These are phyloP conservation scores for Chloromyia formosa DNA, from an alignment of 2,888 invertebrate species.

Conservation along the genomic window DNA sequence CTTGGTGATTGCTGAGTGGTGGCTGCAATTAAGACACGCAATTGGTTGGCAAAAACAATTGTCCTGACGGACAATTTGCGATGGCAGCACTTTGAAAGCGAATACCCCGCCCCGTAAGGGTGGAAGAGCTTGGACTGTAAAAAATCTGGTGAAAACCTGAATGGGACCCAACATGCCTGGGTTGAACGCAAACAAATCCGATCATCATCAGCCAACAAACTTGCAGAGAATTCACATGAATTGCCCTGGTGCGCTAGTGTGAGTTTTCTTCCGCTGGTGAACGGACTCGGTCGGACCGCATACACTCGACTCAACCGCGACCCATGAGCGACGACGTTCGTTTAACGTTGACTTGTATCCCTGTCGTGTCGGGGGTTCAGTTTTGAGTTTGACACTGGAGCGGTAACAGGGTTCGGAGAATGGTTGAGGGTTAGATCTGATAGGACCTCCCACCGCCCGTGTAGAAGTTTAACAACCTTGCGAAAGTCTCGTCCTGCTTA, in stretches of 20 bases:
- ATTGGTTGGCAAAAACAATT: neutral
- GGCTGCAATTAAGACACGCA: neutral
- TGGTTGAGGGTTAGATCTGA: slow-evolving; percentile 4
- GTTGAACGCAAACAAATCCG: slow-evolving; percentile 2
- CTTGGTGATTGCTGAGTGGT: neutral
- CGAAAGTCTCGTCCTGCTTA: neutral
- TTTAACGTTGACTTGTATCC: slow-evolving; percentile 39
- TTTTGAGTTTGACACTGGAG: slow-evolving; percentile 44
- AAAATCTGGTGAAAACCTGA: neutral
- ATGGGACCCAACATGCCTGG: neutral
- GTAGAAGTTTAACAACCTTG: neutral
- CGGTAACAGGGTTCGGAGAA: slow-evolving; percentile 44
- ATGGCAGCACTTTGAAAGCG: no score
- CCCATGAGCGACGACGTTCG: slow-evolving; percentile 37
- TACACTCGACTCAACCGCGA: slow-evolving; percentile 35
- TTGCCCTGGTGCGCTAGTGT: slow-evolving; percentile 39
- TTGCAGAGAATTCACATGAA: no score
- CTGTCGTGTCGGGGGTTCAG: slow-evolving; percentile 41
- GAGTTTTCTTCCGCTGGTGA: slow-evolving; percentile 30
- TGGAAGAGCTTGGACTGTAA: neutral
- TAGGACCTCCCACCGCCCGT: neutral
- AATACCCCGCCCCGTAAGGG: neutral
- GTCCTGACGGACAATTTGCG: no score
- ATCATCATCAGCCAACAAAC: no score
- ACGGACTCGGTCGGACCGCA: slow-evolving; percentile 30